Conservation (phyloP, 2,888 invertebrate species). For the Dicycla oo region DNA sequence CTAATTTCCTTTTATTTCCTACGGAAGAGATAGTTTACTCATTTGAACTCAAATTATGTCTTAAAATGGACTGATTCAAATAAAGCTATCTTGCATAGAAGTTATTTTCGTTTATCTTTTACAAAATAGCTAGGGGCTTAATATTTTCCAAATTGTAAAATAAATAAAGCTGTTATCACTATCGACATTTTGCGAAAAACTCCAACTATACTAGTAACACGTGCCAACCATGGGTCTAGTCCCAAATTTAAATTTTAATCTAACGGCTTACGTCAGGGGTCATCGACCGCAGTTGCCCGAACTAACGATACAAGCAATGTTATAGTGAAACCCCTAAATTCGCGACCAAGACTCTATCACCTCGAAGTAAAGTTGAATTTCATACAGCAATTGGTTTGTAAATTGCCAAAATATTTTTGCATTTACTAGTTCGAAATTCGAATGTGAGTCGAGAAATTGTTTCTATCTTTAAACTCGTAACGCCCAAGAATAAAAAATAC, state of each 20-base stretch:
- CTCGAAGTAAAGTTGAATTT: slow-evolving; percentile 69
- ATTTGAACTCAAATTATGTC: neutral
- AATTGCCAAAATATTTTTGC: slow-evolving; percentile 38
- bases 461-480: slow-evolving; percentile 25
- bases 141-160: neutral
- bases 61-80: neutral
- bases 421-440: slow-evolving; percentile 44
- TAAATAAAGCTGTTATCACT: neutral
- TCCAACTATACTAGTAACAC: neutral
- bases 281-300: slow-evolving; percentile 83
- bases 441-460: slow-evolving; percentile 33
- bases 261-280: slow-evolving; percentile 84
- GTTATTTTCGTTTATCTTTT: neutral
- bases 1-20: neutral
- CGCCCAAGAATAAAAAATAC: too few species aligned
- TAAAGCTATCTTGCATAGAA: too few species aligned
- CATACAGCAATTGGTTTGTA: slow-evolving; percentile 61
- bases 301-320: slow-evolving; percentile 74
- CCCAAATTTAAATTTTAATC: slow-evolving; percentile 87
- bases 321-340: slow-evolving; percentile 66
- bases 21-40: neutral
- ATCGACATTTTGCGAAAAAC: slow-evolving; percentile 3
- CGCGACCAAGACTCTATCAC: slow-evolving; percentile 67
- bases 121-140: neutral
- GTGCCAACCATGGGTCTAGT: slow-evolving; percentile 64